Percentiles rank a stretch among this genome's conserved stretches.
Conservation (phyloP, 2,797 vertebrate genomes). For the Rhinella marina region DNA sequence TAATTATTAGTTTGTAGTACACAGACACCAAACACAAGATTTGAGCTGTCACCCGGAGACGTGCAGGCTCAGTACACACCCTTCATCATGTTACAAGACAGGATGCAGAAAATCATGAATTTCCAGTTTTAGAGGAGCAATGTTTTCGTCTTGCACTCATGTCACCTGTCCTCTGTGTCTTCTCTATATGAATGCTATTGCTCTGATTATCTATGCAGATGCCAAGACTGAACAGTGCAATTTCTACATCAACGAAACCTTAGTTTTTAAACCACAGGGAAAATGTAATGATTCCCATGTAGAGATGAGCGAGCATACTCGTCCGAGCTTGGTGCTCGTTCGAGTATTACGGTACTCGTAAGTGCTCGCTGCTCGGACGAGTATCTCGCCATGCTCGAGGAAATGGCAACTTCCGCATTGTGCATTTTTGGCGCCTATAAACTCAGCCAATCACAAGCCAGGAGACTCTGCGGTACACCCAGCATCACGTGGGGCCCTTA, state of each 20-base stretch:
- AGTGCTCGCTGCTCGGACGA: too few species aligned
- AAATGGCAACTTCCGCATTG: too few species aligned
- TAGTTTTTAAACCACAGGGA: too few species aligned
- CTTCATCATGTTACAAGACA: slow-evolving; percentile 12
- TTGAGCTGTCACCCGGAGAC: not conserved
- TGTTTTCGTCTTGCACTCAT: not conserved
- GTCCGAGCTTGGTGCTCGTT: too few species aligned
- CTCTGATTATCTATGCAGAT: not conserved
- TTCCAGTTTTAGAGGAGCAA: slow-evolving; percentile 30
- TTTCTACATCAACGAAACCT: not conserved
- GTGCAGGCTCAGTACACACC: slow-evolving; percentile 44
- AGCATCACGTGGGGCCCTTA: too few species aligned
- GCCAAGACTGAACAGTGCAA: not conserved
- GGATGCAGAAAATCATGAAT: slow-evolving; percentile 41
- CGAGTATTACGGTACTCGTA: too few species aligned
- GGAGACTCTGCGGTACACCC: too few species aligned
- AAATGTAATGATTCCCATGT: too few species aligned
- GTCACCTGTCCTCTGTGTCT: not conserved
- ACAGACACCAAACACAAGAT: slow-evolving; percentile 14
- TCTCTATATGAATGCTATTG: not conserved
- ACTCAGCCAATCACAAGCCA: too few species aligned
- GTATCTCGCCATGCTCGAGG: too few species aligned
- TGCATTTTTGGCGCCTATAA: too few species aligned
- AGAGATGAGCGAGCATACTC: too few species aligned
- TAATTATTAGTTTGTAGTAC: slow-evolving; percentile 5